These are phyloP conservation scores for Oscheius sp. DNA, from an alignment of 2,888 invertebrate species.

Conservation along the genomic window DNA sequence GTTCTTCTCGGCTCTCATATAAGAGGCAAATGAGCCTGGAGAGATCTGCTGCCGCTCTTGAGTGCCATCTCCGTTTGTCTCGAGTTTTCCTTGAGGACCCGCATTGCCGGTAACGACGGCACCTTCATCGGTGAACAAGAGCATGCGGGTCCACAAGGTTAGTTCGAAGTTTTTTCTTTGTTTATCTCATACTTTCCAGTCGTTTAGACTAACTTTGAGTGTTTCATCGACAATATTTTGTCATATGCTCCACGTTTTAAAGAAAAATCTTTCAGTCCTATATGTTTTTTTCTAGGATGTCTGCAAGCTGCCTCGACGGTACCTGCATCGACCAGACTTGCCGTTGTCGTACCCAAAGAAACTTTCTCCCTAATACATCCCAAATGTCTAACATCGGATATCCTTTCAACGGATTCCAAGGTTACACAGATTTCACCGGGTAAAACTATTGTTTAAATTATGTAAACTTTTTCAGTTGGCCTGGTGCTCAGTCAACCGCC, in stretches of 20 bases:
- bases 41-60: conserved; percentile 43
- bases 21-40: conserved; percentile 54
- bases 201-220: not conserved
- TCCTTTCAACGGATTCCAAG: conserved; percentile 10
- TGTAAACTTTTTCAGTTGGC: conserved; percentile 15
- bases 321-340: conserved; percentile 27
- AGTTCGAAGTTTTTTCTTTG: not conserved
- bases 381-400: conserved; percentile 26
- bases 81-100: conserved; percentile 28
- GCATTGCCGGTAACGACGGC: conserved; percentile 12
- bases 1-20: conserved; percentile 51
- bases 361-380: conserved; percentile 28
- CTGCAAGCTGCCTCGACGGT: conserved; percentile 33
- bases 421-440: conserved; percentile 12
- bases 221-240: not conserved
- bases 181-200: not conserved
- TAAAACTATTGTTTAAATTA: not conserved
- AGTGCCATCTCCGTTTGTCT: conserved; percentile 31
- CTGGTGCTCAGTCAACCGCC: conserved; percentile 25
- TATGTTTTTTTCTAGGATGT: conserved; percentile 29
- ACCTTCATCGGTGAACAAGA: not conserved
- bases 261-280: not conserved
- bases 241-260: not conserved
- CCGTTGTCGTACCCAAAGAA: conserved; percentile 23
- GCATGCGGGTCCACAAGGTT: conserved; percentile 17